Evolutionary conservation across 2,888 invertebrate genomes (phyloP).

Genomic region (Alitta virens): DNA sequence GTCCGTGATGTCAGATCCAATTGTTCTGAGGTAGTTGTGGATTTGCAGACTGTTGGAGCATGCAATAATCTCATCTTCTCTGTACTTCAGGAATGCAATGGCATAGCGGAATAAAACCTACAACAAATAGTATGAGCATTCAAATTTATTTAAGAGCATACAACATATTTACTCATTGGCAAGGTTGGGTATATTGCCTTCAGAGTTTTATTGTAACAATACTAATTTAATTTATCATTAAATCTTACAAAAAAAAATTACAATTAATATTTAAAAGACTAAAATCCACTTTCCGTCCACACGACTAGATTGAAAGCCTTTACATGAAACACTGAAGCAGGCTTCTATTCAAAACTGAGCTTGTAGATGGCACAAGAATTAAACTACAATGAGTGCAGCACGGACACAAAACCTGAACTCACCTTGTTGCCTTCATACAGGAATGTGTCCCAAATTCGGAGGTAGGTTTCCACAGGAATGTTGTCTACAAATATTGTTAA

Average conservation of each 20-base stretch:
- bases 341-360: no score
- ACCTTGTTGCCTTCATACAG: slow-evolving; percentile 63
- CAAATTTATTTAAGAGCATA: background rate
- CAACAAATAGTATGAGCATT: background rate
- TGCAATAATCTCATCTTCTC: slow-evolving; percentile 45
- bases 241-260: no score
- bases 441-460: slow-evolving; percentile 62
- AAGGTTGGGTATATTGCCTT: background rate
- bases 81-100: slow-evolving; percentile 52
- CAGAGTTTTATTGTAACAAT: no score
- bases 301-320: no score
- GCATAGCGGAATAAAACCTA: slow-evolving; percentile 56
- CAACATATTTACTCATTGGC: background rate
- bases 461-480: slow-evolving; percentile 59
- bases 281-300: no score
- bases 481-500: slow-evolving; percentile 63
- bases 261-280: no score
- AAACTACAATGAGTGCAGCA: no score
- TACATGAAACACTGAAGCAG: no score
- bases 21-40: slow-evolving; percentile 43
- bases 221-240: no score
- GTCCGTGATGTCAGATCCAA: slow-evolving; percentile 49
- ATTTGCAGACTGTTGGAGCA: slow-evolving; percentile 32
- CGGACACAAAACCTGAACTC: no score
- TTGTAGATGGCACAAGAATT: no score